Conservation (phyloP, 2,888 invertebrate species). For the Microplitis manilae region DNA sequence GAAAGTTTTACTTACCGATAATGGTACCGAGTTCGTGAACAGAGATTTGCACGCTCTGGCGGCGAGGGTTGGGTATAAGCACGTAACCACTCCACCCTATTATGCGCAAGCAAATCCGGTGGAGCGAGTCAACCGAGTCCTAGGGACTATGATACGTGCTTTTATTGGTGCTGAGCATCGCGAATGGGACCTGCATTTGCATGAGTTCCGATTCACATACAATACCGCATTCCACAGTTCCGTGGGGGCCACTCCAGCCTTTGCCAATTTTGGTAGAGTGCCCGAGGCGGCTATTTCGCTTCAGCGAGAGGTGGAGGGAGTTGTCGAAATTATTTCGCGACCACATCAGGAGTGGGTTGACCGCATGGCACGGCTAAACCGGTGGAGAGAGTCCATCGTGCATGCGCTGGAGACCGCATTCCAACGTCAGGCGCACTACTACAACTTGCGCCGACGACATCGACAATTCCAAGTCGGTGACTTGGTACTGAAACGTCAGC, state of each 20-base stretch:
- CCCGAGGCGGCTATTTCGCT: not conserved
- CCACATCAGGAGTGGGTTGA: too few relatives aligned
- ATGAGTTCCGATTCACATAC: constrained; percentile 46
- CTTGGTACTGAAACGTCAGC: too few relatives aligned
- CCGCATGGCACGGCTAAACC: too few relatives aligned
- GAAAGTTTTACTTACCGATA: constrained; percentile 29
- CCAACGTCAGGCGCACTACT: too few relatives aligned
- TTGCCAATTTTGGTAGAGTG: too few relatives aligned
- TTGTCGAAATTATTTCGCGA: too few relatives aligned
- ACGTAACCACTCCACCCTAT: constrained; percentile 36
- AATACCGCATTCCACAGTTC: constrained; percentile 37
- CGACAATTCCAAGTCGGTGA: too few relatives aligned
- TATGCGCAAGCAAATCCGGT: constrained; percentile 40
- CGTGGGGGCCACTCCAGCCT: too few relatives aligned
- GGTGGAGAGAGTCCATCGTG: too few relatives aligned
- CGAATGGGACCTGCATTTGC: constrained; percentile 31
- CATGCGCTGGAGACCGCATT: too few relatives aligned
- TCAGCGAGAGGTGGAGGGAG: too few relatives aligned
- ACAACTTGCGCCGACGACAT: too few relatives aligned
- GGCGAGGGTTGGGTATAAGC: constrained; percentile 21
- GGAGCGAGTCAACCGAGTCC: constrained; percentile 31
- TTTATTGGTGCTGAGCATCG: constrained; percentile 45
- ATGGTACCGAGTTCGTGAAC: constrained; percentile 40
- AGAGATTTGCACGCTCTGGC: constrained; percentile 20
- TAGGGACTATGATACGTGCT: constrained; percentile 33